Percentiles rank a stretch among this genome's conserved stretches.
Evolutionary conservation across 2,888 invertebrate genomes (phyloP).

Genomic region (Philopedon plagiatum): DNA sequence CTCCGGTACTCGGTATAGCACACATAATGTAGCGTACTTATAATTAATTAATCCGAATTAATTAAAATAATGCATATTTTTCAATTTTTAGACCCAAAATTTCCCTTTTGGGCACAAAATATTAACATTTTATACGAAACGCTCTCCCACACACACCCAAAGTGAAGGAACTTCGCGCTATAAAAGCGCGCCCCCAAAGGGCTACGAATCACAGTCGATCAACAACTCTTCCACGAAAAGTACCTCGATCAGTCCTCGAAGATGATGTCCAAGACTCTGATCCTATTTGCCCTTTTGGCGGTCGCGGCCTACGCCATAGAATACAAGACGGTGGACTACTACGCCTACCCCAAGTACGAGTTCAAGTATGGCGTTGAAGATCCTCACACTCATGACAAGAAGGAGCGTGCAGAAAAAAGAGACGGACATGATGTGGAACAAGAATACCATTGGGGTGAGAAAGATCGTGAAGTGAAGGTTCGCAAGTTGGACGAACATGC

Average conservation of each 20-base stretch:
- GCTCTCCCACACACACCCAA: neutral
- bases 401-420: conserved; percentile 45
- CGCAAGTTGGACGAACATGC: conserved; percentile 43
- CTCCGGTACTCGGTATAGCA: neutral
- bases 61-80: conserved; percentile 28
- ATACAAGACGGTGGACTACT: conserved; percentile 40
- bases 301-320: conserved; percentile 27
- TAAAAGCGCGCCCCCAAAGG: conserved; percentile 24
- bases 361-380: conserved; percentile 50
- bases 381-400: conserved; percentile 44
- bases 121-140: conserved; percentile 18
- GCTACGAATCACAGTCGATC: neutral
- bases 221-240: neutral
- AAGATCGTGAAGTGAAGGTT: conserved; percentile 46
- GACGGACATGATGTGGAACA: conserved; percentile 45
- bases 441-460: conserved; percentile 47
- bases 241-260: neutral
- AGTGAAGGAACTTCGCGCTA: conserved; percentile 4
- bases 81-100: conserved; percentile 41
- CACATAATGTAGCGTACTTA: neutral
- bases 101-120: conserved; percentile 10
- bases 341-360: conserved; percentile 48
- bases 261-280: conserved; percentile 31
- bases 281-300: conserved; percentile 27
- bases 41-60: conserved; percentile 11